A percentile compares a stretch with the other conserved stretches of the same genome.
phyloP scores from a whole-genome alignment of 2,113 vertebrate genomes.

The Sylvietta virens region DNA sequence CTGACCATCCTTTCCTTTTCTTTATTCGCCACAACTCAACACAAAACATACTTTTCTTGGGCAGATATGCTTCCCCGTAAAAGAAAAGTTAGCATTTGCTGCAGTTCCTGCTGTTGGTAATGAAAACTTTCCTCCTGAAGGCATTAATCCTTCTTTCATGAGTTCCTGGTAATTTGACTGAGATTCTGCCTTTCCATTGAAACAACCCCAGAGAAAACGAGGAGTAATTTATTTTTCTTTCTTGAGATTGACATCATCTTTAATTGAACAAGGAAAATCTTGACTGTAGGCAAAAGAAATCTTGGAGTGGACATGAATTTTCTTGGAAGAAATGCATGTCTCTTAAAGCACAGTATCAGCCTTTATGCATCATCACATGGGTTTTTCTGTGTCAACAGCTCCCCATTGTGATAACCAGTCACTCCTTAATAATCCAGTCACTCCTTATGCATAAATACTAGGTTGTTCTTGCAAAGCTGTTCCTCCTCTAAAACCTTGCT shows the following conservation, averaged over 20 bases:
- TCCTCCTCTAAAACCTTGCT: background rate
- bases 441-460: background rate
- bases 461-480: background rate
- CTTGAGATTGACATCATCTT: background rate
- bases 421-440: background rate
- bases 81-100: background rate
- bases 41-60: conserved; percentile 81
- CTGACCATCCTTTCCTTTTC: conserved; percentile 91
- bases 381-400: background rate
- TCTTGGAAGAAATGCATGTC: background rate
- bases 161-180: background rate
- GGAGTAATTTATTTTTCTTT: background rate
- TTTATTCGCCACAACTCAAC: conserved; percentile 84
- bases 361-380: background rate
- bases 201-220: background rate
- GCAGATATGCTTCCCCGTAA: conserved; percentile 74
- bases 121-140: background rate
- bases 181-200: background rate
- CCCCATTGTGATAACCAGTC: background rate
- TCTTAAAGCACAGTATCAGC: background rate
- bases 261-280: background rate
- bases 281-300: background rate
- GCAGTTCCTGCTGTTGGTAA: background rate
- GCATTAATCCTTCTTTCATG: background rate
- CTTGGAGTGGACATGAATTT: background rate